A percentile compares a stretch with the other conserved stretches of the same genome.
These are phyloP conservation scores for Trichacis sp. DNA, from an alignment of 2,888 invertebrate species.

Conservation along the genomic window DNA sequence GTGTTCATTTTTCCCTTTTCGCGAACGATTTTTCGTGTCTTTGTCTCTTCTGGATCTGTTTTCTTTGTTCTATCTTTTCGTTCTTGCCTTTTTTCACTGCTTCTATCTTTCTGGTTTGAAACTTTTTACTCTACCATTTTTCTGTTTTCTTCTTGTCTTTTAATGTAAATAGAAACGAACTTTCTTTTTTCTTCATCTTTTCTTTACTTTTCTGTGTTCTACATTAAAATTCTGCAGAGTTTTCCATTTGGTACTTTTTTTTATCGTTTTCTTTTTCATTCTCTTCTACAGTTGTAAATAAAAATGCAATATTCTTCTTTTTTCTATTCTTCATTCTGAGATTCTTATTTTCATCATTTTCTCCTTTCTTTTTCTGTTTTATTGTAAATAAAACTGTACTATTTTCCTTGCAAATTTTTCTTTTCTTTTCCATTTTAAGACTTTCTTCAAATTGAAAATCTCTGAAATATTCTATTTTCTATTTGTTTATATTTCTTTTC, in stretches of 20 bases:
- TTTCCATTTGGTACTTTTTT: too few relatives aligned
- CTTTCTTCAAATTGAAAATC: too few relatives aligned
- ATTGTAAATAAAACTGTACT: neutral
- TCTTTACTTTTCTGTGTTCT: neutral
- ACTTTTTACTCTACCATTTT: neutral
- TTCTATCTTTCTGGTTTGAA: too few relatives aligned
- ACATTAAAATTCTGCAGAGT: too few relatives aligned
- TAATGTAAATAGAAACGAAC: neutral
- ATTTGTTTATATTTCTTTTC: neutral
- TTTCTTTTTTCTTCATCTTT: neutral
- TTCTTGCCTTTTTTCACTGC: neutral
- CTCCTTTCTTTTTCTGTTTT: too few relatives aligned
- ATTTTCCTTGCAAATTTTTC: neutral
- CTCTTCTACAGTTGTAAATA: too few relatives aligned
- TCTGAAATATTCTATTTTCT: too few relatives aligned
- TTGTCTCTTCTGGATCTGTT: neutral
- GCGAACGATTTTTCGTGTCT: neutral
- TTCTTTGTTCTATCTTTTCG: conserved; percentile 6
- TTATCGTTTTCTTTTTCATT: too few relatives aligned
- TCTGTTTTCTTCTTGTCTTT: too few relatives aligned
- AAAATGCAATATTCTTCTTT: too few relatives aligned
- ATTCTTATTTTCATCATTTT: neutral
- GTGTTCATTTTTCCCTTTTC: neutral
- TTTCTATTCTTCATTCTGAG: too few relatives aligned
- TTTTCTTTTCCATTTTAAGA: neutral